Percentiles rank a stretch among this genome's conserved stretches.
Conservation (phyloP, 2,797 vertebrate species). For the Alfaro cultratus region DNA sequence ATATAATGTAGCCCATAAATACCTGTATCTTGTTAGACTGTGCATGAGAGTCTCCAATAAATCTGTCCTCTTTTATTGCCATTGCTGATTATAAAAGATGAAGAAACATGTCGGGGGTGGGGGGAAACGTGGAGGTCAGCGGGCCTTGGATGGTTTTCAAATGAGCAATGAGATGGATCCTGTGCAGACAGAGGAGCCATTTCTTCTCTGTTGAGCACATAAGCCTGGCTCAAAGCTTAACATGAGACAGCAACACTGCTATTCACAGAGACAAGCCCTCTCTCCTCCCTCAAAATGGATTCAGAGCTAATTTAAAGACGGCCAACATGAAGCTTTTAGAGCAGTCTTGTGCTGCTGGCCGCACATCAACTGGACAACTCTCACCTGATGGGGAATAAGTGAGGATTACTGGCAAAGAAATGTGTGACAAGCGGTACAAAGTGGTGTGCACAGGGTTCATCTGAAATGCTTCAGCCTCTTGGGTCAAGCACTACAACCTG, state of each 20-base stretch:
- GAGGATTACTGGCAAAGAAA: constrained; percentile 32
- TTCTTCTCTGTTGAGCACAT: constrained; percentile 64
- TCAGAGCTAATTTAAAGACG: constrained; percentile 36
- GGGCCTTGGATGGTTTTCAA: constrained; percentile 63
- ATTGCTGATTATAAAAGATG: constrained; percentile 43
- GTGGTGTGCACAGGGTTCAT: constrained; percentile 25
- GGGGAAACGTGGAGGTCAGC: constrained; percentile 55
- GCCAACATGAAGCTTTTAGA: constrained; percentile 24
- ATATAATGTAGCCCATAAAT: constrained; percentile 43
- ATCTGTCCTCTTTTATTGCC: constrained; percentile 46
- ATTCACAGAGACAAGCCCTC: constrained; percentile 23
- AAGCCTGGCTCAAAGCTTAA: constrained; percentile 56
- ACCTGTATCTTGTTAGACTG: constrained; percentile 51
- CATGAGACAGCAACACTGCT: constrained; percentile 54
- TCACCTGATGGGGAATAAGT: constrained; percentile 24
- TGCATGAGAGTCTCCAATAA: constrained; percentile 52
- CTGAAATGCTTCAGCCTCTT: constrained; percentile 13
- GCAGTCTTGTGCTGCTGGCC: constrained; percentile 40
- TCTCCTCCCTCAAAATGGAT: constrained; percentile 2
- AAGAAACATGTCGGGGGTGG: neutral
- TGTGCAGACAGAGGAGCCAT: constrained; percentile 65
- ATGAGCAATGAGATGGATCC: constrained; percentile 67
- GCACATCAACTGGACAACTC: constrained; percentile 35
- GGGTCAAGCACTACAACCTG: neutral
- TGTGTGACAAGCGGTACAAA: constrained; percentile 9